Base-by-base conservation (phyloP, 2,888 invertebrate species). In the Nematopogon swammerdamellus region DNA sequence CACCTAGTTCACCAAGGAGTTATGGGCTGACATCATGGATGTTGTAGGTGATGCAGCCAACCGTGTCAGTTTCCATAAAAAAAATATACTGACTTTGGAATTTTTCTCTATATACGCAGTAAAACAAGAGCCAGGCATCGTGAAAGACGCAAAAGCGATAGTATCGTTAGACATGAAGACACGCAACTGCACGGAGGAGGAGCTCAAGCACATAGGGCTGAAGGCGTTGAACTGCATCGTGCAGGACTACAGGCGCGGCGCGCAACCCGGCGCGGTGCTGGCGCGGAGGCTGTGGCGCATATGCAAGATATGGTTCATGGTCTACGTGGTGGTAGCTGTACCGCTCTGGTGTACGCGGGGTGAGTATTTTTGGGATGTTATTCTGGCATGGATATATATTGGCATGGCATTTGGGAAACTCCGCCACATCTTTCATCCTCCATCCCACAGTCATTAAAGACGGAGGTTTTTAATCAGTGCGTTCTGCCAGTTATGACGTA, bases 131-230 rank as follows among this genome's bases (percentile, higher is more conserved):
- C 62, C 63, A 48, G 50, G 47, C 43, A 48, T 20, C 25, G n/a
- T 43, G 4, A 19, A 29, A 4, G 44, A 47, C 11, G 19, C 49
- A n/a, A 45, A 45, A 5, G 3, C 30, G 19, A 20, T 49, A 18
- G 42, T 51, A 16, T n/a, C 43, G 4, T 49, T 49, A 17, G 49
- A 51, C 17, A 47, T 45, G 16, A 45, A 44, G 10, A 46, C 69
- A 2, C 62, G 57, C 51, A 81, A 82, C 60, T 82, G 82, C 53
- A 79, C 77, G 0, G 59, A 63, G 17, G 71, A 72, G 52, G 72
- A 80, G 53, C 58, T 60, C n/a, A 68, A 60, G 29, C 68, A 72
- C 44, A 72, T 80, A 51, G 81, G 80, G 52, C 52, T 63, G 1
- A 52, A 54, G 17, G 58, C 60, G 1, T 29, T 68, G 1, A 59